phyloP scores from a whole-genome alignment of 2,113 vertebrate species.

The Verasper variegatus region DNA sequence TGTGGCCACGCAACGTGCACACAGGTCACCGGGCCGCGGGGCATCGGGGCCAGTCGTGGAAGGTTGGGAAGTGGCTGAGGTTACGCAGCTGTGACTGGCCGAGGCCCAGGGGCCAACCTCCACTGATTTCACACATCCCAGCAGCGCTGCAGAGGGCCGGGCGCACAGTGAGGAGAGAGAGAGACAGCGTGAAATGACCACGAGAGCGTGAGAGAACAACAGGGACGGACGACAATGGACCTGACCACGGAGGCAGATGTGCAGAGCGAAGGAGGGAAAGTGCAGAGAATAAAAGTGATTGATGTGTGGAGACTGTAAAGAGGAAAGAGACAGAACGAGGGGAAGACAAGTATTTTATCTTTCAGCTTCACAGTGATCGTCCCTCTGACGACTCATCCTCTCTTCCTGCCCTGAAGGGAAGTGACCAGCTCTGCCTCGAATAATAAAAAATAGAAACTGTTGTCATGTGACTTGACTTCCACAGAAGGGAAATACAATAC shows the following conservation, averaged over 20 bases:
- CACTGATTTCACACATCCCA: constrained; percentile 37
- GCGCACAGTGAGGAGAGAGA: constrained; percentile 2
- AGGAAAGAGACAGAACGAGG: constrained; percentile 29
- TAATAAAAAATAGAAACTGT: background rate
- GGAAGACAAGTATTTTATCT: constrained; percentile 49
- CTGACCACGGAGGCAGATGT: constrained; percentile 15
- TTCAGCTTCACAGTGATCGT: constrained; percentile 22
- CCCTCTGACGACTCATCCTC: constrained; percentile 27
- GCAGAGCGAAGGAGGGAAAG: background rate
- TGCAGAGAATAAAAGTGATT: constrained; percentile 29
- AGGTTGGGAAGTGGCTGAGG: constrained; percentile 56
- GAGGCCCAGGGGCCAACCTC: constrained; percentile 32
- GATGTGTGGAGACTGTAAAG: constrained; percentile 27
- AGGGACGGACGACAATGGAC: constrained; percentile 29
- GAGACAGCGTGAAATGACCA: constrained; percentile 29
- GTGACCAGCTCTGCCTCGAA: background rate
- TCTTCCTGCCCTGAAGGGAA: constrained; percentile 22
- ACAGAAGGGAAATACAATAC: background rate
- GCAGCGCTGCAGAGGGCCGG: background rate
- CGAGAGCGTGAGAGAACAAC: constrained; percentile 59
- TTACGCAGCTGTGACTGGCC: constrained; percentile 70
- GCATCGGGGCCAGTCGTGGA: constrained; percentile 33
- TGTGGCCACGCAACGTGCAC: constrained; percentile 37
- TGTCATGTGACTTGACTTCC: background rate
- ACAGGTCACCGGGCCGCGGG: constrained; percentile 49